phyloP scores from a whole-genome alignment of 1,140 invertebrate species.

The Solenopsis fugax region DNA sequence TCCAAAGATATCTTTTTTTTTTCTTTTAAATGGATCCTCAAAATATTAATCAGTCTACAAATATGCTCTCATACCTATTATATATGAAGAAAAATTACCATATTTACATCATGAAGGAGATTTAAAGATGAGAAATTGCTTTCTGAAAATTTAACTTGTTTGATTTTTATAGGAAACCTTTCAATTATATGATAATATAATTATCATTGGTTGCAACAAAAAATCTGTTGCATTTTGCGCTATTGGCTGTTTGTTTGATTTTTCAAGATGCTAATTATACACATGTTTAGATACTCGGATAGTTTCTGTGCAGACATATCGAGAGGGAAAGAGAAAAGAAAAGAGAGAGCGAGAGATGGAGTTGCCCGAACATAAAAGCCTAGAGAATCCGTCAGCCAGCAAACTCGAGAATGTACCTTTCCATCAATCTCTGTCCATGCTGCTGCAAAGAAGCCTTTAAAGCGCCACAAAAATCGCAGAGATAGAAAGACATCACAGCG shows the following conservation, averaged over 20 bases:
- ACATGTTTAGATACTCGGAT: background rate
- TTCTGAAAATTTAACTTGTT: no score
- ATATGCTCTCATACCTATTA: no score
- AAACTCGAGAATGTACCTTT: conserved; percentile 20
- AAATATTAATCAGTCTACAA: no score
- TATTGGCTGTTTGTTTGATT: background rate
- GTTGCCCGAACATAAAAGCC: conserved; percentile 24
- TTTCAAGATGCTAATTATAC: background rate
- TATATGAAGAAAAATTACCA: no score
- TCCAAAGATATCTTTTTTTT: no score
- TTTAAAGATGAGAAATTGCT: no score
- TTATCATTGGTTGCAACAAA: background rate
- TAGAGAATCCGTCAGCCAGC: conserved; percentile 39
- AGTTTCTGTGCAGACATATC: background rate
- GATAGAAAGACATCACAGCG: conserved; percentile 47
- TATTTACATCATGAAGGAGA: no score
- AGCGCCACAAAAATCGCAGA: conserved; percentile 44
- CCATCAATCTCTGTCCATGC: conserved; percentile 50
- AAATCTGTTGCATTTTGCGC: background rate
- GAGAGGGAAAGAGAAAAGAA: background rate
- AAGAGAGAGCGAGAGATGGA: background rate
- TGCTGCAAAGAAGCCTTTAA: conserved; percentile 38
- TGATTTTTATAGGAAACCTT: no score
- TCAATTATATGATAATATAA: background rate
- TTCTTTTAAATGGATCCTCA: no score